phyloP scores from a whole-genome alignment of 2,888 invertebrate genomes.

The Brachynemurus nebulosus region DNA sequence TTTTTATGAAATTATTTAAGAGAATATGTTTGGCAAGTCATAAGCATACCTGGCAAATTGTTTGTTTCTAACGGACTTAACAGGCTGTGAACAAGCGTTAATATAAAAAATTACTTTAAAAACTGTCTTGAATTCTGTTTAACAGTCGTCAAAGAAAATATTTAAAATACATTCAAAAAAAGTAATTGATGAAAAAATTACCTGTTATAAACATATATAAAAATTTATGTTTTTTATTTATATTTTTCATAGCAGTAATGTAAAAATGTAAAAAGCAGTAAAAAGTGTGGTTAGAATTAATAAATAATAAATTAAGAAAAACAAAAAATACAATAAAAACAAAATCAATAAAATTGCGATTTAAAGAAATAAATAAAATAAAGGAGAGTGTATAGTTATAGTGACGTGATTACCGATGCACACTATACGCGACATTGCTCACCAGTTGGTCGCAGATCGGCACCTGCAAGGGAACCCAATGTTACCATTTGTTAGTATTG shows the following conservation, averaged over 20 bases:
- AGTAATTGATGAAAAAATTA: slow-evolving; percentile 3
- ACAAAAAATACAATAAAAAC: background rate
- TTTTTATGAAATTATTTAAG: too few relatives aligned
- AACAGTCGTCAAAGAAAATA: too few relatives aligned
- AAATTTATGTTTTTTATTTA: background rate
- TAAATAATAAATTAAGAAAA: background rate
- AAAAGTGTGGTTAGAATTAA: background rate
- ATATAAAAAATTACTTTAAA: too few relatives aligned
- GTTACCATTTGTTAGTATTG: slow-evolving; percentile 25
- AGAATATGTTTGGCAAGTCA: too few relatives aligned
- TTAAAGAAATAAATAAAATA: background rate
- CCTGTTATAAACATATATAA: too few relatives aligned
- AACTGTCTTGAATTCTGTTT: too few relatives aligned
- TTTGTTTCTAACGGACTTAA: too few relatives aligned
- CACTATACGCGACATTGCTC: slow-evolving; percentile 91
- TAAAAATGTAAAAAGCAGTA: slow-evolving; percentile 4
- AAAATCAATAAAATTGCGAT: too few relatives aligned
- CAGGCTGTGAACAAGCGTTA: too few relatives aligned
- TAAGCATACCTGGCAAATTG: too few relatives aligned
- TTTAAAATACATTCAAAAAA: slow-evolving; percentile 2
- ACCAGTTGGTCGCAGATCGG: slow-evolving; percentile 88
- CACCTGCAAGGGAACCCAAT: slow-evolving; percentile 55
- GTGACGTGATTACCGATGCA: slow-evolving; percentile 86
- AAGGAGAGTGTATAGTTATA: slow-evolving; percentile 35
- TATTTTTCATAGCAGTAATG: slow-evolving; percentile 6